Percentiles rank a stretch among this genome's conserved stretches.
Evolutionary conservation across 2,797 vertebrate genomes (phyloP).

Genomic region (Simalia tracyae): DNA sequence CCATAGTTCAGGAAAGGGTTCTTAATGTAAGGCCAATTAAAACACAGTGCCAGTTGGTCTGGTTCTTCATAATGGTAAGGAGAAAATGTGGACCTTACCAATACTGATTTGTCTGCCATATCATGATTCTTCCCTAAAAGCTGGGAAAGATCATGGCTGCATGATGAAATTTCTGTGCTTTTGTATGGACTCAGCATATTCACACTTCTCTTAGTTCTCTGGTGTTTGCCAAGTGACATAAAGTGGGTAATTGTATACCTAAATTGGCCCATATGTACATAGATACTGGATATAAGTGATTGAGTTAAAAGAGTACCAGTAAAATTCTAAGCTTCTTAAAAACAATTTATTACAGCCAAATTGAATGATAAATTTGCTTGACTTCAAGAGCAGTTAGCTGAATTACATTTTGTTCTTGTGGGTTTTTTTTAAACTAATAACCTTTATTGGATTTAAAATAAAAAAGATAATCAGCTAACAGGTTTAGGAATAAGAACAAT

Average conservation of each 20-base stretch:
- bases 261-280: background rate
- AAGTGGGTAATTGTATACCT: background rate
- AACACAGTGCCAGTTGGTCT: background rate
- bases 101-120: background rate
- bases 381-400: background rate
- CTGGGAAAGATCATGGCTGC: background rate
- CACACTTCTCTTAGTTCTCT: background rate
- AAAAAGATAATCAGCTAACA: background rate
- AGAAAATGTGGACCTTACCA: background rate
- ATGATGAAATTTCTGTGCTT: background rate
- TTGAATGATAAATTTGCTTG: background rate
- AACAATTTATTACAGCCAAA: background rate
- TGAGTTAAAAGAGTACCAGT: slow-evolving; percentile 23
- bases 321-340: slow-evolving; percentile 33
- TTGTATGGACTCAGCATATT: background rate
- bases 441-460: background rate
- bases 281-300: background rate
- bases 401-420: background rate
- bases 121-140: background rate
- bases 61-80: background rate
- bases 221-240: background rate
- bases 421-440: background rate
- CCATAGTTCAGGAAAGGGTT: background rate
- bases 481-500: background rate
- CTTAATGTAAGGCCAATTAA: background rate